Conservation (phyloP, 2,113 vertebrate species). For the Myotis brandtii region DNA sequence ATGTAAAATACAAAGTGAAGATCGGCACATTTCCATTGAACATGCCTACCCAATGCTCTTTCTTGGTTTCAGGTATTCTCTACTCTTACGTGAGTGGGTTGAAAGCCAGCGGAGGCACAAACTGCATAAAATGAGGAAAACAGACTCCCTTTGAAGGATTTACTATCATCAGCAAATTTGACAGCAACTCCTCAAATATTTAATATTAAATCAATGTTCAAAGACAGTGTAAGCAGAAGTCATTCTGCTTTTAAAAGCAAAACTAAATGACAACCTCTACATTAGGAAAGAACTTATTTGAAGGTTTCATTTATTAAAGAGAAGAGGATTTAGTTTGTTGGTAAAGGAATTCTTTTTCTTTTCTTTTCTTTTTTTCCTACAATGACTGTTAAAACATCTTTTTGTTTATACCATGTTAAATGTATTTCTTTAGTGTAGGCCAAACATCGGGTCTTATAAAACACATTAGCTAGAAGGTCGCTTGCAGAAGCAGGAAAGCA, state of each 20-base stretch:
- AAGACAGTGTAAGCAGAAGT: neutral
- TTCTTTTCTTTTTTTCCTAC: neutral
- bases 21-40: constrained; percentile 37
- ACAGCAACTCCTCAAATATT: constrained; percentile 39
- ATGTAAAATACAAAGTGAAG: constrained; percentile 50
- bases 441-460: neutral
- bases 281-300: constrained; percentile 27
- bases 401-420: constrained; percentile 32
- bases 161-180: constrained; percentile 59
- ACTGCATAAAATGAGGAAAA: constrained; percentile 32
- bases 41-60: neutral
- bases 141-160: constrained; percentile 48
- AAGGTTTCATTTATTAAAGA: constrained; percentile 37
- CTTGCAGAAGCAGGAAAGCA: neutral
- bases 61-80: neutral
- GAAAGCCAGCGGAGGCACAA: neutral
- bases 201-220: constrained; percentile 38
- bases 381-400: constrained; percentile 6
- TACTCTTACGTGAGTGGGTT: neutral
- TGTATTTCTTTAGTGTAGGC: neutral
- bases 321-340: constrained; percentile 31
- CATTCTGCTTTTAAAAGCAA: constrained; percentile 65
- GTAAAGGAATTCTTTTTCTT: neutral
- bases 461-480: neutral
- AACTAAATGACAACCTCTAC: constrained; percentile 34